Base-by-base conservation (phyloP, 1,140 invertebrate species). In the Papilio xuthus region DNA sequence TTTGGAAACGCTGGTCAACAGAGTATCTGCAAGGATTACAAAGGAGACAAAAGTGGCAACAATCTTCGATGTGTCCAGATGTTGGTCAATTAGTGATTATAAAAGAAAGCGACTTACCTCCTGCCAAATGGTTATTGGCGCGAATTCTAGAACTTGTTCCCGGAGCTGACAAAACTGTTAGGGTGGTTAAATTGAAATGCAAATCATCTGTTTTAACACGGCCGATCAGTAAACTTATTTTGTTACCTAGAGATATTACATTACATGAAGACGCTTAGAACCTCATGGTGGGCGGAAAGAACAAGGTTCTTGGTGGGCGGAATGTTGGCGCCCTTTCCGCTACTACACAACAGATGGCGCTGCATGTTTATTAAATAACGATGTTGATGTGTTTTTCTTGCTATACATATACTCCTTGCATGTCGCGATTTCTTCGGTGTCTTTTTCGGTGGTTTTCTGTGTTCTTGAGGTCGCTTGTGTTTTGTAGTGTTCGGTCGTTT, bases 1-100 rank as follows among this genome's bases (percentile, higher is more conserved):
- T 84, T 47, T 80, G 78, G 82, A 67, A 75, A 70, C 71, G 78
- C 26, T 84, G 83, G 83, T 75, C 67, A 20, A 67, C 13, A 50
- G 83, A 84, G 70, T 84, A 81, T 70, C 67, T 83, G 18, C 53
- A 60, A 26, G 37, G 26, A 4, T 56, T 81, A 18, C 74, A 81
- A 32, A 50, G 77, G 13, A 63, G 80, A 28, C 63, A 79, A 18
- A 79, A 81, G 32, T 79, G 80, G 80, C 67, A 71, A 20, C 71
- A 42, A 3, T 37, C 20, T n/a, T 10, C 20, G 8, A 26, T 9
- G 18, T 23, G 20, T 18, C 77, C 77, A 7, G 37, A 53, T n/a
- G 15, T 71, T 4, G 77, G 77, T 0, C 26, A 78, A 10, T 13
- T 78, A 18, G 77, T 60, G 23, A 20, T 72, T 23, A 60, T 79